phyloP scores from a whole-genome alignment of 2,113 vertebrate species.

The Lophius piscatorius region DNA sequence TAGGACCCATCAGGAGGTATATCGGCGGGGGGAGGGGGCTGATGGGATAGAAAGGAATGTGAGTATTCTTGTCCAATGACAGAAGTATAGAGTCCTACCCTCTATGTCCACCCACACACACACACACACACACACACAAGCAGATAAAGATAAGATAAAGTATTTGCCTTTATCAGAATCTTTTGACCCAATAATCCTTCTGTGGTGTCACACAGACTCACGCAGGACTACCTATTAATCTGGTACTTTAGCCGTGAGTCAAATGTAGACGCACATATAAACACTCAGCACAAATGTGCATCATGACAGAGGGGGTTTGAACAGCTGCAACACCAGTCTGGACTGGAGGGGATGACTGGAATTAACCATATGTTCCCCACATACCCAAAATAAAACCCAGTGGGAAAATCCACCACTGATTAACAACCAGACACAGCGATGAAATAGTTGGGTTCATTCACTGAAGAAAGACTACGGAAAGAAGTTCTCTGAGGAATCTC shows the following conservation, averaged over 20 bases:
- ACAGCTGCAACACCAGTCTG: conserved; percentile 68
- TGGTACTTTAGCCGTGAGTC: neutral
- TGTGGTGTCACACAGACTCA: neutral
- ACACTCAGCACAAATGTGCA: conserved; percentile 39
- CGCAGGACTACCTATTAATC: conserved; percentile 8
- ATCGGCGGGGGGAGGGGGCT: neutral
- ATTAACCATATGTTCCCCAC: conserved; percentile 69
- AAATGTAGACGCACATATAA: conserved; percentile 16
- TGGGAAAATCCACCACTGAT: conserved; percentile 39
- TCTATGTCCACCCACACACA: conserved; percentile 8
- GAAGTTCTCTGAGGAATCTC: no score
- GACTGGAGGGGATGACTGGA: conserved; percentile 52
- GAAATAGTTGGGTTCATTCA: no score
- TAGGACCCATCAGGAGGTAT: conserved; percentile 46
- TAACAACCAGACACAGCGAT: conserved; percentile 59
- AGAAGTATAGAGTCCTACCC: conserved; percentile 21
- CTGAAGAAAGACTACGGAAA: no score
- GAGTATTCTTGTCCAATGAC: conserved; percentile 39
- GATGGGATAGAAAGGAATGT: conserved; percentile 6
- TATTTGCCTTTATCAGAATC: conserved; percentile 35
- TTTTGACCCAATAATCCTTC: conserved; percentile 32
- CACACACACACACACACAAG: conserved; percentile 11
- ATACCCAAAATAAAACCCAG: conserved; percentile 73
- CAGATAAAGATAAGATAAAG: conserved; percentile 4
- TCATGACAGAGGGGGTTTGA: conserved; percentile 54